Base-by-base conservation (phyloP, 2,797 vertebrate species). In the Onychomys leucogaster region DNA sequence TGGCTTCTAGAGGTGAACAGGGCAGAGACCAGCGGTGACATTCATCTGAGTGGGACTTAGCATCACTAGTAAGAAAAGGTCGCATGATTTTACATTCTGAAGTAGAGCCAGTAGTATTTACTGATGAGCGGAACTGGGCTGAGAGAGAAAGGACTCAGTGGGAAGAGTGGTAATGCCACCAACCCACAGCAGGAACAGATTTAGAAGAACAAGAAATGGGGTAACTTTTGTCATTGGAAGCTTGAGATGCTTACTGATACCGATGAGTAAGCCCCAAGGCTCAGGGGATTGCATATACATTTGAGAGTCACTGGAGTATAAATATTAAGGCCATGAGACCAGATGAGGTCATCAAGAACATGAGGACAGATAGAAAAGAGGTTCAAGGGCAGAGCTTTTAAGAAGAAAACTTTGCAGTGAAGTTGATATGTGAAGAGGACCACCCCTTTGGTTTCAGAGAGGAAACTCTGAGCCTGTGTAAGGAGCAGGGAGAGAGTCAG, bases 251-350 rank as follows among this genome's bases (percentile, higher is more conserved):
- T 95, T 89, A 61, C 82, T 89, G 76, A 87, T 43, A 95, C 49
- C 89, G 69, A 91, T 93, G 93, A 96, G 71, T 93, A 89, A 97
- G 59, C 59, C 11, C 83, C 82, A 55, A 93, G 77, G 73, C 84
- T 90, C 85, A 73, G 75, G 80, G 80, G 46, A 88, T 67, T 92
- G 75, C 85, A 91, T 94, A 55, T 59, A 43, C 69, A 75, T 73
- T 63, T 88, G 81, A 73, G 37, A 95, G 80, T 90, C 89, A 96
- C 91, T 59, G 84, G 86, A 55, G 85, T 73, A 95, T 80, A 80
- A 91, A 78, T 97, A 81, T 76, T 63, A 83, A 96, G 93, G 67
- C 81, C 91, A 82, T 46, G 76, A 95, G 76, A 89, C 86, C 57
- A 67, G 69, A 85, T 86, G 92, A 97, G 46, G 80, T 97, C 92